Evolutionary conservation across 35 echinoderm and acorn worm species (phyloP).

Genomic region (Eucidaris tribuloides): DNA sequence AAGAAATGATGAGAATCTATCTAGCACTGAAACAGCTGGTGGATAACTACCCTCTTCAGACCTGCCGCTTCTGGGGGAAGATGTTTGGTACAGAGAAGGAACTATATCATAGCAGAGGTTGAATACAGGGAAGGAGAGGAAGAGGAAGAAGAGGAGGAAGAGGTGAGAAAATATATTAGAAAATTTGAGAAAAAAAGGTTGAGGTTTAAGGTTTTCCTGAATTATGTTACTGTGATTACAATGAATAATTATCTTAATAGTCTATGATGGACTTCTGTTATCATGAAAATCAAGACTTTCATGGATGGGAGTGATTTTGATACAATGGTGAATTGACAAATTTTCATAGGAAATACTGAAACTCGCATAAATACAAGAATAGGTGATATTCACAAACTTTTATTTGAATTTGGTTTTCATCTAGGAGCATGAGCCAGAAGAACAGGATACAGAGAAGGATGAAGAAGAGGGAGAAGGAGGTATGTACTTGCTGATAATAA

Average conservation of each 20-base stretch:
- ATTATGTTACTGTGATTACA: no score
- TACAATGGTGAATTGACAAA: no score
- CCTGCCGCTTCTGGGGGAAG: constrained; percentile 91
- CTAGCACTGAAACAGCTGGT: constrained; percentile 93
- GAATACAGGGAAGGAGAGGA: constrained; percentile 97
- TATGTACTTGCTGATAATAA: no score
- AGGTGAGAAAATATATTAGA: constrained; percentile 50
- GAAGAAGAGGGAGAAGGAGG: constrained; percentile 96
- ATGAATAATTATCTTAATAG: no score
- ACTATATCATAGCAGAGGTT: constrained; percentile 94
- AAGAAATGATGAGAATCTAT: constrained; percentile 95
- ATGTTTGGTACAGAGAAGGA: constrained; percentile 91
- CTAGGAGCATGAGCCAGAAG: constrained; percentile 88
- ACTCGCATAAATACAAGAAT: no score
- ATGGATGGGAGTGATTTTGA: no score
- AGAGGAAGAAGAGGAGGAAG: constrained; percentile 95
- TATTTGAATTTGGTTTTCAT: no score
- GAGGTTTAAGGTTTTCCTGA: background rate
- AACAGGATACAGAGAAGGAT: constrained; percentile 73
- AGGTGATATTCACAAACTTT: no score
- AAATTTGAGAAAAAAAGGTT: background rate
- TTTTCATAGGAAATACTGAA: no score
- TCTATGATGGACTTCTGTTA: no score
- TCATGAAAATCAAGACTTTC: no score
- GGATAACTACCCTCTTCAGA: constrained; percentile 91